These are phyloP conservation scores for Atta cephalotes DNA, from an alignment of 1,140 invertebrate genomes.

Conservation along the genomic window DNA sequence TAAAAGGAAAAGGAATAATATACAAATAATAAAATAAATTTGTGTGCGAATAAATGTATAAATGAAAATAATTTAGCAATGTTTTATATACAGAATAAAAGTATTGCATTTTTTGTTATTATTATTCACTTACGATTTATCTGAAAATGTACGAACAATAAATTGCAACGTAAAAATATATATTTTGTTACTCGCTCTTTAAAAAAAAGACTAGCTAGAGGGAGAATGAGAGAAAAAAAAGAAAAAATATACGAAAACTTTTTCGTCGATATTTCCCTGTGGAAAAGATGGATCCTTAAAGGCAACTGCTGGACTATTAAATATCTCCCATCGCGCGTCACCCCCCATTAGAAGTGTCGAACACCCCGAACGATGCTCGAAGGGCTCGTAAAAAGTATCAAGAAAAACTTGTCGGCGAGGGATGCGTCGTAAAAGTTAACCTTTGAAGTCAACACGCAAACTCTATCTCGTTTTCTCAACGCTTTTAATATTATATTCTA, in stretches of 20 bases:
- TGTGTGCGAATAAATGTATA: not conserved
- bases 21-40: not conserved
- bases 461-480: not conserved
- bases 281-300: constrained; percentile 9
- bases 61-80: not conserved
- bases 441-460: not conserved
- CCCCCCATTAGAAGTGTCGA: constrained; percentile 13
- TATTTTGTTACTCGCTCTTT: not conserved
- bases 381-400: constrained; percentile 24
- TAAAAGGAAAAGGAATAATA: not conserved
- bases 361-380: not conserved
- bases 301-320: constrained; percentile 14
- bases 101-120: not conserved
- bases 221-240: not conserved
- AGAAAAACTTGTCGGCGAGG: constrained; percentile 23
- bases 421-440: constrained; percentile 30
- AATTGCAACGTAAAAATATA: constrained; percentile 6
- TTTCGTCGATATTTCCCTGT: not conserved
- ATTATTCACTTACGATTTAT: not conserved
- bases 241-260: not conserved
- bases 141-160: not conserved
- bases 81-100: not conserved
- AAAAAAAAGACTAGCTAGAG: not conserved
- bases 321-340: constrained; percentile 28
- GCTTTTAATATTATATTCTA: not conserved